Evolutionary conservation across 53 echinoderm and acorn worm genomes (phyloP), one percentile per base, ranked within the genome.

Genomic region (Patiria pectinifera): DNA sequence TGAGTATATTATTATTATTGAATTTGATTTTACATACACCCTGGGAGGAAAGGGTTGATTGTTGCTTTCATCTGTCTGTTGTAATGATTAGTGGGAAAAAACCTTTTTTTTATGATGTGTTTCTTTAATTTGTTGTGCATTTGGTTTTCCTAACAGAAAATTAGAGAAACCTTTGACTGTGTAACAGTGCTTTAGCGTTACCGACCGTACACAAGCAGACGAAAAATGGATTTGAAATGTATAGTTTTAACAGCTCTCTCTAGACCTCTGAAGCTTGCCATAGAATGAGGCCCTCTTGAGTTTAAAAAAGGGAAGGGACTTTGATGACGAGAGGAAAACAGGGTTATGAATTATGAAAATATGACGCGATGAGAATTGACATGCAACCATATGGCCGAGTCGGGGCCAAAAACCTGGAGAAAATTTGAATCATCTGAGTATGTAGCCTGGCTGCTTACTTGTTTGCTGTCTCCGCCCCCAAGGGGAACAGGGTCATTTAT

Each of bases 371-470:
- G 69, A 4, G 69, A 90, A 19, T 15, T 80, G 90, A 90, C 90
- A 66, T 35, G 0, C 13, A 70, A 24, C 86, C 86, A 86, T 72
- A 70, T 78, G 88, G 53, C 49, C 4, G 43, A 78, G 59, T 4
- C 62, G 26, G 49, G 53, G 77, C 60, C 66, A 69, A 81, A 63
- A 80, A 80, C 81, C 81, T 35, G 48, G 13, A 81, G 80, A 80
- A 90, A 80, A 90, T 69, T 90, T 90, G 90, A 90, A 90, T 90
- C 90, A 90, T 90, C 90, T 79, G 19, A 80, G 80, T 44, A 90
- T 80, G 46, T 80, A 47, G 60, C 66, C 81, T 63, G 81, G 81
- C 22, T 19, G 62, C 48, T 69, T 53, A 59, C 69, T 69, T 80
- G 90, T 69, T 59, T 69, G 16, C 45, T 47, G 80, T 45, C 48